Conservation (phyloP, 2,888 invertebrate genomes). For the Amorpha juglandis region DNA sequence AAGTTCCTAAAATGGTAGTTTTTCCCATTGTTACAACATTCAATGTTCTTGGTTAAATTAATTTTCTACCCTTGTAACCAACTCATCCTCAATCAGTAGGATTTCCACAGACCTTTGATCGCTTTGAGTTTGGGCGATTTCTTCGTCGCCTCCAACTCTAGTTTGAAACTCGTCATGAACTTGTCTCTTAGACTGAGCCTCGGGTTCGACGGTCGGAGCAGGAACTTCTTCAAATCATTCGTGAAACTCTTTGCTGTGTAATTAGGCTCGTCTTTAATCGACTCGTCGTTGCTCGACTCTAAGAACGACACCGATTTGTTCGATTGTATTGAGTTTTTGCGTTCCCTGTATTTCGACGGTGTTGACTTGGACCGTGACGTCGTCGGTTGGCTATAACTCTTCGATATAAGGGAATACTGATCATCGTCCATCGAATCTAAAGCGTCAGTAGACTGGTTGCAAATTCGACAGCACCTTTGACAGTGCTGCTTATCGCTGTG, state of each 20-base stretch:
- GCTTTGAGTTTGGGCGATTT: slow-evolving; percentile 78
- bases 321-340: slow-evolving; percentile 77
- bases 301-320: slow-evolving; percentile 80
- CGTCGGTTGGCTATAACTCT: slow-evolving; percentile 64
- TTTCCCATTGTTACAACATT: background rate
- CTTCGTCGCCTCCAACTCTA: slow-evolving; percentile 75
- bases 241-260: slow-evolving; percentile 82
- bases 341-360: slow-evolving; percentile 51
- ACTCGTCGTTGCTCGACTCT: slow-evolving; percentile 73
- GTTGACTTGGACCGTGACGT: slow-evolving; percentile 53
- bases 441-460: slow-evolving; percentile 71
- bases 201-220: slow-evolving; percentile 74
- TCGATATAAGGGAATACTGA: slow-evolving; percentile 66
- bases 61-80: slow-evolving; percentile 20
- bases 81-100: slow-evolving; percentile 56
- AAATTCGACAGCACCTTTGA: slow-evolving; percentile 67
- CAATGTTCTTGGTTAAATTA: slow-evolving; percentile 1
- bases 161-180: slow-evolving; percentile 77
- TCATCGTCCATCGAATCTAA: slow-evolving; percentile 73
- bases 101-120: slow-evolving; percentile 81
- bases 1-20: background rate
- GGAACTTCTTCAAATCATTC: slow-evolving; percentile 78
- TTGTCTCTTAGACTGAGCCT: slow-evolving; percentile 76
- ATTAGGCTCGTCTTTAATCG: slow-evolving; percentile 74
- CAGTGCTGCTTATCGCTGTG: slow-evolving; percentile 74